Evolutionary conservation across 2,888 invertebrate genomes (phyloP).

Genomic region (Galerucella nymphaeae): DNA sequence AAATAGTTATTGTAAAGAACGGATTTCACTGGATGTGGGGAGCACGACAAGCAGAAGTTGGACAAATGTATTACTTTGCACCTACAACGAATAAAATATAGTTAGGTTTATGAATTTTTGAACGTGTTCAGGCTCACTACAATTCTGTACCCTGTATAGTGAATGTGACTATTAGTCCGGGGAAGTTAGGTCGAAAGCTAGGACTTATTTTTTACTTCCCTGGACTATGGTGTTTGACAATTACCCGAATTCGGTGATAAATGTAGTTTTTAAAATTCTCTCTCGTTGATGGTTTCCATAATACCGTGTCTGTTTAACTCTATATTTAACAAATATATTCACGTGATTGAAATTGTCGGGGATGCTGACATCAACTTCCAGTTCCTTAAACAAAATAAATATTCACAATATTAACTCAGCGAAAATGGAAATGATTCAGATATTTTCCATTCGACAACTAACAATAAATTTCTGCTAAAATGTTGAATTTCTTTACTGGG

Average conservation of each 20-base stretch:
- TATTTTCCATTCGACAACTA: too few relatives aligned
- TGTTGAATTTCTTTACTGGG: too few relatives aligned
- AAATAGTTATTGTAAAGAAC: not conserved
- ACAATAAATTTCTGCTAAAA: too few relatives aligned
- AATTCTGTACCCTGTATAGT: too few relatives aligned
- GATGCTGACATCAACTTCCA: not conserved
- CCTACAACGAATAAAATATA: not conserved
- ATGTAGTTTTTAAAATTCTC: not conserved
- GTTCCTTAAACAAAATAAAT: not conserved
- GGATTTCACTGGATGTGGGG: not conserved
- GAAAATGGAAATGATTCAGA: too few relatives aligned
- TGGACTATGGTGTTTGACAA: not conserved
- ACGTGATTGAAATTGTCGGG: not conserved
- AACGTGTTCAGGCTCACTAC: too few relatives aligned
- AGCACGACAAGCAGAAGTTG: not conserved
- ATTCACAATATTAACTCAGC: too few relatives aligned
- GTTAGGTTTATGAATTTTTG: too few relatives aligned
- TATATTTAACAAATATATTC: not conserved
- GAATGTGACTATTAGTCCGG: too few relatives aligned
- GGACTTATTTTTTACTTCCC: too few relatives aligned
- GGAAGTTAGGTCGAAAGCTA: too few relatives aligned
- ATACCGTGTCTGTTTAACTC: not conserved
- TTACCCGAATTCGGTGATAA: slow-evolving; percentile 1
- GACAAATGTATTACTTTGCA: not conserved
- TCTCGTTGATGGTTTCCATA: not conserved